phyloP scores from a whole-genome alignment of 2,888 invertebrate genomes.

The Chrysolina americana region DNA sequence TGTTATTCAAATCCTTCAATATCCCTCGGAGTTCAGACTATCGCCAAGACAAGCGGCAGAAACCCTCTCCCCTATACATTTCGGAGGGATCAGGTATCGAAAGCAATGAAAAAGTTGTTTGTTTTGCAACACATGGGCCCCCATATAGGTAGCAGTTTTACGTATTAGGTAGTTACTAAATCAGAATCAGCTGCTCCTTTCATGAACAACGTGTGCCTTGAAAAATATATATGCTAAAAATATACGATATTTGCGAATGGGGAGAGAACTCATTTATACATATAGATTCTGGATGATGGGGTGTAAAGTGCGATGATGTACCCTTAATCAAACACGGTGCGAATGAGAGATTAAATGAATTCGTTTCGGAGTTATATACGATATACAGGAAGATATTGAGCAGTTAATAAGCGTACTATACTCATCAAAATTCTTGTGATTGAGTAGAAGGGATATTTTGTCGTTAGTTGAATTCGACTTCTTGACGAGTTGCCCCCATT shows the following conservation, averaged over 20 bases:
- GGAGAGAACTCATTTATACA: slow-evolving; percentile 45
- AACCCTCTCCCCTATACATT: slow-evolving; percentile 27
- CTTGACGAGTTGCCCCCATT: too few species aligned
- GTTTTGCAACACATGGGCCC: slow-evolving; percentile 61
- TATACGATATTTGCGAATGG: slow-evolving; percentile 53
- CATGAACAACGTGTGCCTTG: slow-evolving; percentile 56
- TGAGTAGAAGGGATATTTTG: too few species aligned
- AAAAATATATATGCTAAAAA: slow-evolving; percentile 55
- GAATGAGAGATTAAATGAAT: neutral
- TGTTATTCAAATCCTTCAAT: slow-evolving; percentile 22
- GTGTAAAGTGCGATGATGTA: slow-evolving; percentile 27
- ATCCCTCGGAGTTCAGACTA: slow-evolving; percentile 20
- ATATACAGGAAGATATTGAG: neutral
- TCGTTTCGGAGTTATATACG: neutral
- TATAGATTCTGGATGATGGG: slow-evolving; percentile 44
- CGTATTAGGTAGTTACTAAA: slow-evolving; percentile 55
- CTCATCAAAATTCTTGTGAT: too few species aligned
- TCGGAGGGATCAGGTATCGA: slow-evolving; percentile 59
- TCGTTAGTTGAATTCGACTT: too few species aligned
- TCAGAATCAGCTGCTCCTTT: slow-evolving; percentile 60
- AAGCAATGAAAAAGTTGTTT: slow-evolving; percentile 62
- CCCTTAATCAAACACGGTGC: slow-evolving; percentile 27
- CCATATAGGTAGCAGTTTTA: slow-evolving; percentile 51
- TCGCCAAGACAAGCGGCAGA: neutral
- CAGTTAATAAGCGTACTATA: neutral